Evolutionary conservation across 2,113 vertebrate species (phyloP), one percentile per base, ranked within the genome.

Genomic region (Silurus asotus): DNA sequence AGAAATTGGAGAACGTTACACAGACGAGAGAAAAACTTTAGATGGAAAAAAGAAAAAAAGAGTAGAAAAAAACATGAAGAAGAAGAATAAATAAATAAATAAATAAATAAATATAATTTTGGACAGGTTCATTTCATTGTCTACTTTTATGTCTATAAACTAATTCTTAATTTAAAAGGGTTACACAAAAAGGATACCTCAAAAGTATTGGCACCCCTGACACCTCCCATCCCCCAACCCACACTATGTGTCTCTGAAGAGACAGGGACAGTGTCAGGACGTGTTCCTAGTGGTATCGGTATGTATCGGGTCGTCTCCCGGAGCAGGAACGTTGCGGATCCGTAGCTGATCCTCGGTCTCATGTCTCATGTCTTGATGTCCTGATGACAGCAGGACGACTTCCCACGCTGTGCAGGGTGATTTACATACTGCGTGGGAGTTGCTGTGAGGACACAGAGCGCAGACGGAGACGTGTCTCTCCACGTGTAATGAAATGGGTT

Each of bases 351-450:
- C 10, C 49, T 76, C 49, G 3, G 74, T 1, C 72, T 76, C 5
- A 17, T 76, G 74, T 37, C 37, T 37, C 37, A 37, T 37, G 37
- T 37, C 37, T 37, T 37, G 37, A 37, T 37, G 37, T 76, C 74
- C 74, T 53, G 51, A 56, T 77, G 51, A 77, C 51, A 55, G 49
- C 51, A 23, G 51, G 75, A 56, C 28, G 51, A n/a, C 49, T 53
- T 76, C 74, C 74, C 74, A 76, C 74, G 53, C 49, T 1, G 51
- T 55, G 23, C 51, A 76, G 23, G 14, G 49, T 76, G 74, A 76
- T 76, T 53, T 76, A 3, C 49, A 76, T 76, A 25, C 20, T 77
- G 75, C 51, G 75, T 56, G n/a, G 51, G 75, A 77, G 75, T 75
- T 19, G 14, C 6, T 1, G 56, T 55, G 51, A 28, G 75, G 51